Percentiles rank a stretch among this genome's conserved stretches.
Evolutionary conservation across 2,113 vertebrate genomes (phyloP).

Genomic region (Tetraodon nigroviridis): DNA sequence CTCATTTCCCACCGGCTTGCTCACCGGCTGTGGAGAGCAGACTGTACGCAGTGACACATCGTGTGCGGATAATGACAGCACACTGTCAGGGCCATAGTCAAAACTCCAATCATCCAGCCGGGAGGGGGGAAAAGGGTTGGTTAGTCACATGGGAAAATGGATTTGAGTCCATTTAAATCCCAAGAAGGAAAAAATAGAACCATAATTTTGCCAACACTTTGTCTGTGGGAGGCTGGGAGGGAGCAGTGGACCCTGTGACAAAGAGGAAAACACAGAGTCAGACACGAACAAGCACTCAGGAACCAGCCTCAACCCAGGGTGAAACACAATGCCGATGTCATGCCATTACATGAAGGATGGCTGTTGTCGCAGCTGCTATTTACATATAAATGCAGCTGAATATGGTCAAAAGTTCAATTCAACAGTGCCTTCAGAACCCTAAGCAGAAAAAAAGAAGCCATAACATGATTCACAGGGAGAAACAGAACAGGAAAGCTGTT

Average conservation of each 20-base stretch:
- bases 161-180: neutral
- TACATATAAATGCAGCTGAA: conserved; percentile 65
- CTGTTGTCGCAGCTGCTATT: conserved; percentile 57
- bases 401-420: conserved; percentile 68
- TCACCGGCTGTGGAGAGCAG: conserved; percentile 35
- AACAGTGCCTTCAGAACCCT: conserved; percentile 4
- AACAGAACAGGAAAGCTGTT: conserved; percentile 34
- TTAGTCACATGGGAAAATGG: conserved; percentile 25
- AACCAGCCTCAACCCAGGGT: conserved; percentile 22
- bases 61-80: conserved; percentile 47
- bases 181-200: neutral
- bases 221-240: conserved; percentile 27
- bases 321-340: conserved; percentile 52
- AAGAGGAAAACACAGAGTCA: neutral
- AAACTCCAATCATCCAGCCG: conserved; percentile 26
- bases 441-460: conserved; percentile 1
- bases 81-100: conserved; percentile 29
- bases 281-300: conserved; percentile 7
- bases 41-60: conserved; percentile 50
- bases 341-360: conserved; percentile 63
- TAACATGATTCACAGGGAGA: conserved; percentile 41
- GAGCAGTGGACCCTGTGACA: conserved; percentile 22
- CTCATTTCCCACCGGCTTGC: conserved; percentile 60
- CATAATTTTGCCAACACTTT: conserved; percentile 35
- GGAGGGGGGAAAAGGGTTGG: conserved; percentile 9